Evolutionary conservation across 2,797 vertebrate species (phyloP).

Genomic region (Cuculus canorus): DNA sequence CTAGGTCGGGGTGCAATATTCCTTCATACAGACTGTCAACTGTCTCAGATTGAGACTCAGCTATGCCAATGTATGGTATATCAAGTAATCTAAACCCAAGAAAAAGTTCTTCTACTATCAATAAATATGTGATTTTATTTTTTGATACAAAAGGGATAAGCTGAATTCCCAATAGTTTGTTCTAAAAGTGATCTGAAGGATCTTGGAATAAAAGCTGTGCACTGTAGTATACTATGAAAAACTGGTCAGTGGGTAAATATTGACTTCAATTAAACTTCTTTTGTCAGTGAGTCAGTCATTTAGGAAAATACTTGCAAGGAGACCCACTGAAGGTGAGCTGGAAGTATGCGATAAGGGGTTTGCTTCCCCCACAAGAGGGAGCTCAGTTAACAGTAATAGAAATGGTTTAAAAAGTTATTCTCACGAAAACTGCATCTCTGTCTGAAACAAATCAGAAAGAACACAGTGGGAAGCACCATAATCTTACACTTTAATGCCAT

Average conservation of each 20-base stretch:
- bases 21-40: background rate
- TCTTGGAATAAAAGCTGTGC: background rate
- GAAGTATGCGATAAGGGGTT: fast-evolving
- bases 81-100: background rate
- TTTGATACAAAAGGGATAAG: background rate
- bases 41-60: background rate
- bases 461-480: background rate
- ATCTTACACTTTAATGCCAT: fast-evolving
- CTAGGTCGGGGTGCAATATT: no score
- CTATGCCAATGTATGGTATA: background rate
- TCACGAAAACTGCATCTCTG: fast-evolving
- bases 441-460: fast-evolving
- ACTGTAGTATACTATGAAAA: fast-evolving
- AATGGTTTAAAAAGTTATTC: fast-evolving
- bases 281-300: fast-evolving
- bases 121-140: background rate
- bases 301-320: background rate
- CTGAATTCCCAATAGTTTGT: background rate
- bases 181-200: background rate
- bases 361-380: constrained; percentile 57
- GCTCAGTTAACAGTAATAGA: background rate
- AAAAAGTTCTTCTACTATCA: background rate
- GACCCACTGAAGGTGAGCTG: fast-evolving
- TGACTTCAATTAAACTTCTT: background rate
- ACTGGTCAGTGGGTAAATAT: background rate